Evolutionary conservation across 2,113 vertebrate genomes (phyloP).

Genomic region (Gasterosteus nipponicus): DNA sequence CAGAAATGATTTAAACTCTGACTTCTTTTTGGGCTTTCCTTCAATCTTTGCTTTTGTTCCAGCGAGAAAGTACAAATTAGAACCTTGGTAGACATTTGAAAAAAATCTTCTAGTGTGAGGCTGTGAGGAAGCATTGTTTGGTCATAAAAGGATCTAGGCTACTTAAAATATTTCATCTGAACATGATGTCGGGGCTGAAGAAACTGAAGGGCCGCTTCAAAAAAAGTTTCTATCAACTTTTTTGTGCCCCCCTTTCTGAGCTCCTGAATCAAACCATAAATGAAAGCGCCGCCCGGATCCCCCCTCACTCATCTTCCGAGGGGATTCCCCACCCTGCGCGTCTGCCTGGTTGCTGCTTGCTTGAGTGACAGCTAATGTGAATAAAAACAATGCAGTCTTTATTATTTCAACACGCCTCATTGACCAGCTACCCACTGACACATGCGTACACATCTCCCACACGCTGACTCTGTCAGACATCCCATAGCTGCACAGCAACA

Average conservation of each 20-base stretch:
- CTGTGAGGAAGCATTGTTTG: neutral
- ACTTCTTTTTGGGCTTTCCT: neutral
- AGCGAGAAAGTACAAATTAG: neutral
- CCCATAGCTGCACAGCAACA: constrained; percentile 1
- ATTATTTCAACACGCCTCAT: constrained; percentile 48
- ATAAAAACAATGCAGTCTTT: constrained; percentile 57
- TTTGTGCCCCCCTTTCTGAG: constrained; percentile 20
- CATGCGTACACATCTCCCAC: constrained; percentile 26
- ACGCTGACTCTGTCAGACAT: neutral
- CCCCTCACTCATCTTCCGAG: constrained; percentile 13
- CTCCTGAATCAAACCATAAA: constrained; percentile 23
- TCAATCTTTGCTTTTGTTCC: neutral
- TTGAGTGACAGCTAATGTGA: constrained; percentile 52
- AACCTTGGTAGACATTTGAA: neutral
- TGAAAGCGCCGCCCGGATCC: constrained; percentile 22
- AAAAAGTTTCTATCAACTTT: neutral
- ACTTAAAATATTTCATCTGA: neutral
- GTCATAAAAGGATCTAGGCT: neutral
- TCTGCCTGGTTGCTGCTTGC: constrained; percentile 50
- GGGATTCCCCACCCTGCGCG: constrained; percentile 63
- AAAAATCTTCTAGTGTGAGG: neutral
- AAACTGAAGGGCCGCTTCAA: neutral
- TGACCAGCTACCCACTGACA: constrained; percentile 60
- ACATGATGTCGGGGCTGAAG: constrained; percentile 5
- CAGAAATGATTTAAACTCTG: neutral